Conservation (phyloP, 2,888 invertebrate genomes). For the Actias luna region DNA sequence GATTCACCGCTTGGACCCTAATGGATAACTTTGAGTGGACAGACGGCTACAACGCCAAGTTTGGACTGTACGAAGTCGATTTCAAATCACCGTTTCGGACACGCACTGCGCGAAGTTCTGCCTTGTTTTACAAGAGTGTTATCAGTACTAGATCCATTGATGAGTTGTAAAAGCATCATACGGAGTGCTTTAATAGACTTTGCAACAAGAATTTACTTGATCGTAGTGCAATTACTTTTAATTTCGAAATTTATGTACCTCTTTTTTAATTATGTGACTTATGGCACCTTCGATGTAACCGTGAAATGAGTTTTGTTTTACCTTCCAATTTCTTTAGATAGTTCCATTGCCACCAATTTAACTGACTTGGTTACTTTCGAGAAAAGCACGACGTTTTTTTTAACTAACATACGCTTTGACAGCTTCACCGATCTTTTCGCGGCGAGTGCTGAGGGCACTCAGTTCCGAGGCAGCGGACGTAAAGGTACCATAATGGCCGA, state of each 20-base stretch:
- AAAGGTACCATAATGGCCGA: too few relatives aligned
- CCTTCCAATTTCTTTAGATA: too few relatives aligned
- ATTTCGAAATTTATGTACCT: not conserved
- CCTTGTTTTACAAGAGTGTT: not conserved
- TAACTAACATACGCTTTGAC: too few relatives aligned
- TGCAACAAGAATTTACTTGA: not conserved
- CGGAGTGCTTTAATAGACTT: not conserved
- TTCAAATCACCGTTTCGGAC: not conserved
- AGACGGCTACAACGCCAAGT: slow-evolving; percentile 57
- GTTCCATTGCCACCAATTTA: too few relatives aligned
- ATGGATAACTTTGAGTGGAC: slow-evolving; percentile 85
- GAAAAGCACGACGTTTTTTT: too few relatives aligned
- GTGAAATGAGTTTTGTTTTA: not conserved
- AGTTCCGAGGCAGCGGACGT: too few relatives aligned
- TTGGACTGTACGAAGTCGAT: slow-evolving; percentile 6
- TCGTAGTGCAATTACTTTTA: not conserved
- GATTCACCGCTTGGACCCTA: slow-evolving; percentile 83
- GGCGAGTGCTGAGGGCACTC: too few relatives aligned
- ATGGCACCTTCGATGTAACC: not conserved
- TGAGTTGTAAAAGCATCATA: not conserved
- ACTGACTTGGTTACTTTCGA: too few relatives aligned
- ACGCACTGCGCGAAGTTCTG: slow-evolving; percentile 1
- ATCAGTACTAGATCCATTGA: not conserved
- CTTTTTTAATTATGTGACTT: not conserved
- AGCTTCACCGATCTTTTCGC: too few relatives aligned